Conservation (phyloP, 1,140 invertebrate genomes). For the Formica exsecta region DNA sequence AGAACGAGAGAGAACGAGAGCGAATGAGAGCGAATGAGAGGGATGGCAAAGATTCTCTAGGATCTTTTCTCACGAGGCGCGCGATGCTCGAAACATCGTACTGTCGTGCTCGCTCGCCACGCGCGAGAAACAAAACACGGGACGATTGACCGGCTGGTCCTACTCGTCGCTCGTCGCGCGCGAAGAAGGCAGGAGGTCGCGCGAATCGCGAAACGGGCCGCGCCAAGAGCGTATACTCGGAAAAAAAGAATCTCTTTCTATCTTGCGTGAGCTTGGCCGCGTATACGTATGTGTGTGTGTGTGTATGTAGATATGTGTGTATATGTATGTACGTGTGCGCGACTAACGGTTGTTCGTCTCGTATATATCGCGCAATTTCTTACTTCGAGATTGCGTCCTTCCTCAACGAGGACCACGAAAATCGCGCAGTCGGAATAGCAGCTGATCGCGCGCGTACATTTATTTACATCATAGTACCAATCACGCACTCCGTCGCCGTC, state of each 20-base stretch:
- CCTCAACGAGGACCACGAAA: background rate
- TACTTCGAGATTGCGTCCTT: background rate
- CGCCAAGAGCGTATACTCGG: no score
- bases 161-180: background rate
- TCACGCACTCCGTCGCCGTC: background rate
- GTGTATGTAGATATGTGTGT: background rate
- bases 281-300: background rate
- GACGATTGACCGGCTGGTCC: background rate
- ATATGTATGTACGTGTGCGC: background rate
- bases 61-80: slow-evolving; percentile 31
- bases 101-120: slow-evolving; percentile 45
- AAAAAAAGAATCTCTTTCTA: background rate
- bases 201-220: background rate
- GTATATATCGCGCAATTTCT: slow-evolving; percentile 42
- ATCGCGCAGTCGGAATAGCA: background rate
- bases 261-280: background rate
- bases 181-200: slow-evolving; percentile 23
- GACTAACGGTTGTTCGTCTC: slow-evolving; percentile 47
- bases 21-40: background rate
- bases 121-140: slow-evolving; percentile 57
- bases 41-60: background rate
- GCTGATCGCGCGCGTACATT: slow-evolving; percentile 17
- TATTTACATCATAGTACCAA: slow-evolving; percentile 54
- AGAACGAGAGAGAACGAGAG: background rate
- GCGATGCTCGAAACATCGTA: slow-evolving; percentile 58